Percentiles rank a stretch among this genome's conserved stretches.
phyloP scores from a whole-genome alignment of 2,113 vertebrate species.

The Mionectes macconnelli region DNA sequence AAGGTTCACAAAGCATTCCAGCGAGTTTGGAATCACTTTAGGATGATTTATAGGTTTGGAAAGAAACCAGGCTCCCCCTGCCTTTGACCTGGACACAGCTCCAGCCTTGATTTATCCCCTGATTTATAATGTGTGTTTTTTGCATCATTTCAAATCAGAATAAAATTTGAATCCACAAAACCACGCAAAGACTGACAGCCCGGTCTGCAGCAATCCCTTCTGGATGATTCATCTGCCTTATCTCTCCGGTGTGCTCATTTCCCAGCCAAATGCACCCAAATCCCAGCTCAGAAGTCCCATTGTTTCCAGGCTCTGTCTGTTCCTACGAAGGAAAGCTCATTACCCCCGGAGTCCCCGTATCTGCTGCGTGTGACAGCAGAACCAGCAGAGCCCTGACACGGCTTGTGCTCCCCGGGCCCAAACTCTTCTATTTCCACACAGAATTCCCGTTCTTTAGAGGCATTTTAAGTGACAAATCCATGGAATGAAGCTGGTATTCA shows the following conservation, averaged over 20 bases:
- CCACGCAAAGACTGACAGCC: not conserved
- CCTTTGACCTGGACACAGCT: constrained; percentile 32
- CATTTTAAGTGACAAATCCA: constrained; percentile 75
- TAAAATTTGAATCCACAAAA: not conserved
- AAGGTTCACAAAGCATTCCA: not conserved
- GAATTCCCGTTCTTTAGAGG: constrained; percentile 57
- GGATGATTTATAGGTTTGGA: constrained; percentile 57
- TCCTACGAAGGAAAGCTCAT: constrained; percentile 13
- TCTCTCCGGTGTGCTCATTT: not conserved
- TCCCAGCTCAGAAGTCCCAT: constrained; percentile 5
- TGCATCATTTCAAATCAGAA: not conserved
- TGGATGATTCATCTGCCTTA: constrained; percentile 24
- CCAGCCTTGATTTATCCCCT: not conserved
- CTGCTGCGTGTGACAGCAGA: not conserved
- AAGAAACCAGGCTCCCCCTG: constrained; percentile 31
- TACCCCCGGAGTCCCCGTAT: not conserved
- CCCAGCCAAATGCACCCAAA: constrained; percentile 25
- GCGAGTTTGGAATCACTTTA: constrained; percentile 22
- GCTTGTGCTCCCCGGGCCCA: not conserved
- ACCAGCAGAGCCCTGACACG: not conserved
- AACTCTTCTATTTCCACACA: not conserved
- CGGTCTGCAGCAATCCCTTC: not conserved
- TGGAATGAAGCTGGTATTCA: constrained; percentile 49
- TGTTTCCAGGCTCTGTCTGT: not conserved
- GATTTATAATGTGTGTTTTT: not conserved